These are phyloP conservation scores for Petrolisthes cinctipes DNA, from an alignment of 2,888 invertebrate genomes.

Conservation along the genomic window DNA sequence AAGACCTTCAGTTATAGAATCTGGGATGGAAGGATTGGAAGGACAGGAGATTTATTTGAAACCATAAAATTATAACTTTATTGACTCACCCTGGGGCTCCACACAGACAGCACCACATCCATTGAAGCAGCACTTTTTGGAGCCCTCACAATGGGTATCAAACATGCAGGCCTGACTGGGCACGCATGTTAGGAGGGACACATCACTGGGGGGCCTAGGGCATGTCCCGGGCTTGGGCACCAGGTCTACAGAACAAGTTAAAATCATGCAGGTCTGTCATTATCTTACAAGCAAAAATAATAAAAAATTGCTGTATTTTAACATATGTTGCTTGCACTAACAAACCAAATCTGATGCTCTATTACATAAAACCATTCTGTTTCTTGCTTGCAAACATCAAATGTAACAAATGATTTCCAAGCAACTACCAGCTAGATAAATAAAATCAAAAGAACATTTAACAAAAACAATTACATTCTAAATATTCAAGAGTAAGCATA, in stretches of 20 bases:
- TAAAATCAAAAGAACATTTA: too few relatives aligned
- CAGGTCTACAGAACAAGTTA: constrained; percentile 36
- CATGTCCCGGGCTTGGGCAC: constrained; percentile 64
- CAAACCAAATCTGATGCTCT: too few relatives aligned
- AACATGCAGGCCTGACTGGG: constrained; percentile 61
- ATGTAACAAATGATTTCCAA: too few relatives aligned
- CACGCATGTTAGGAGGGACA: constrained; percentile 56
- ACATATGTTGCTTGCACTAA: too few relatives aligned
- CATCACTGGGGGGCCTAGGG: constrained; percentile 55
- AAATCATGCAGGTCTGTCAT: constrained; percentile 20
- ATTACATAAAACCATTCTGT: too few relatives aligned
- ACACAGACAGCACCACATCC: constrained; percentile 64
- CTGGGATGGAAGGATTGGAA: background rate
- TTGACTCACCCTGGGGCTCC: constrained; percentile 59
- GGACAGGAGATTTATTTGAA: background rate
- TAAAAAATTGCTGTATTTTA: too few relatives aligned
- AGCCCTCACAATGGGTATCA: constrained; percentile 61
- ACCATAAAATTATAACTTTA: background rate
- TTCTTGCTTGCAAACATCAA: too few relatives aligned
- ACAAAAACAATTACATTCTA: too few relatives aligned
- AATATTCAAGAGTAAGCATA: too few relatives aligned
- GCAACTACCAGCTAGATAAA: too few relatives aligned
- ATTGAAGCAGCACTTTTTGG: constrained; percentile 65
- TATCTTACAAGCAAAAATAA: too few relatives aligned
- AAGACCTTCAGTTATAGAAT: background rate